These are phyloP conservation scores for Acrocephalus kingi DNA, from an alignment of 2,113 vertebrate species.

Conservation along the genomic window DNA sequence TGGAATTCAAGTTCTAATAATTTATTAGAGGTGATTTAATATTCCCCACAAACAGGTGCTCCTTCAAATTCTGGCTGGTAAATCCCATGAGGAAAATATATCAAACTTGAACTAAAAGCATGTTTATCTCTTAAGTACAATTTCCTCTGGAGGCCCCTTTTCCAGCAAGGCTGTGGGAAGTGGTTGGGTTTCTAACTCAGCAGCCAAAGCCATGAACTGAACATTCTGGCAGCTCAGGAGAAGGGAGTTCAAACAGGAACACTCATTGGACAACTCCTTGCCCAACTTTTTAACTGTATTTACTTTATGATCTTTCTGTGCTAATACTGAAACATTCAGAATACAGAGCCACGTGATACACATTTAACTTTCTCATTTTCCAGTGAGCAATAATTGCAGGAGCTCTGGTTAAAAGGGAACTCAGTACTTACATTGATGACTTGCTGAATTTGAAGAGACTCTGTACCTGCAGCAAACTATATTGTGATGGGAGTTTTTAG, in stretches of 20 bases:
- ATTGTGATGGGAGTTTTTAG: not conserved
- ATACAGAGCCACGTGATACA: not conserved
- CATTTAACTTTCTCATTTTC: not conserved
- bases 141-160: not conserved
- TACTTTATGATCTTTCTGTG: not conserved
- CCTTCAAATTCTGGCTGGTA: not conserved
- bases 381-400: not conserved
- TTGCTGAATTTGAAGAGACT: not conserved
- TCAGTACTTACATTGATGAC: not conserved
- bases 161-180: not conserved
- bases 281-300: not conserved
- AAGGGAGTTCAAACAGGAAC: not conserved
- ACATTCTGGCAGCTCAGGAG: not conserved
- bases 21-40: not conserved
- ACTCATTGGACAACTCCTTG: not conserved
- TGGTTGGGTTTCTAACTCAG: not conserved
- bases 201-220: not conserved
- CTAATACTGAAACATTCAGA: not conserved
- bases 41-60: not conserved
- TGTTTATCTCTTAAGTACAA: not conserved
- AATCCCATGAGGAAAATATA: not conserved
- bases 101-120: not conserved
- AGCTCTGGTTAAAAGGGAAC: not conserved
- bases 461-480: not conserved
- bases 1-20: not conserved